Conservation (phyloP, 2,888 invertebrate genomes). For the Stenchaetothrips biformis region DNA sequence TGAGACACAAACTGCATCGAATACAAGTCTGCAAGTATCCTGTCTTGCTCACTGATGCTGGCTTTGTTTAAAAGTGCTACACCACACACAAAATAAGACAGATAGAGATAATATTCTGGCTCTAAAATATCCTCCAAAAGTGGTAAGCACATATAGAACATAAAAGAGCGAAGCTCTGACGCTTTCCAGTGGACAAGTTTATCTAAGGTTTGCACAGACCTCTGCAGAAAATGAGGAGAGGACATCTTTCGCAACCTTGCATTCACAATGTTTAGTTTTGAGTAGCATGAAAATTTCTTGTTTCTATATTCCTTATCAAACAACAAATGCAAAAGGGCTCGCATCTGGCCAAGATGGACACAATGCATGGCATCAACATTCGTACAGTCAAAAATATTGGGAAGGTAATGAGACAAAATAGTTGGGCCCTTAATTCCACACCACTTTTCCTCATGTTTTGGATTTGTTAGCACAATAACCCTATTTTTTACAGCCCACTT, state of each 20-base stretch:
- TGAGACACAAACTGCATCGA: too few species aligned
- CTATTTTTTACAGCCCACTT: neutral
- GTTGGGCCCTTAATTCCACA: neutral
- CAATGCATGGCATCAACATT: neutral
- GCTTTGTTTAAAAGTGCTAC: too few species aligned
- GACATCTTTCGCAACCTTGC: neutral
- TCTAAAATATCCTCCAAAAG: too few species aligned
- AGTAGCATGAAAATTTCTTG: neutral
- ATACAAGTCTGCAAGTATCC: too few species aligned
- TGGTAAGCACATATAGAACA: too few species aligned
- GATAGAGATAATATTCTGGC: too few species aligned
- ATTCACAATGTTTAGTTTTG: neutral
- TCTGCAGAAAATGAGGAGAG: neutral
- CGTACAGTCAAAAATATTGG: neutral
- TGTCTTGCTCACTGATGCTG: too few species aligned
- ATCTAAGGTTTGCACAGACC: neutral
- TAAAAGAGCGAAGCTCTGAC: neutral
- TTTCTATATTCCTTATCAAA: neutral
- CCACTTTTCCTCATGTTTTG: neutral
- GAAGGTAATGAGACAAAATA: neutral
- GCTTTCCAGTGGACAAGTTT: neutral
- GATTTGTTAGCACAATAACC: neutral
- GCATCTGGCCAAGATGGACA: neutral
- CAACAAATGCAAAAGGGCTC: neutral
- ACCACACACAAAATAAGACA: neutral